Percentiles rank a stretch among this genome's conserved stretches.
Evolutionary conservation across 2,113 vertebrate genomes (phyloP).

Genomic region (Penelope pileata): DNA sequence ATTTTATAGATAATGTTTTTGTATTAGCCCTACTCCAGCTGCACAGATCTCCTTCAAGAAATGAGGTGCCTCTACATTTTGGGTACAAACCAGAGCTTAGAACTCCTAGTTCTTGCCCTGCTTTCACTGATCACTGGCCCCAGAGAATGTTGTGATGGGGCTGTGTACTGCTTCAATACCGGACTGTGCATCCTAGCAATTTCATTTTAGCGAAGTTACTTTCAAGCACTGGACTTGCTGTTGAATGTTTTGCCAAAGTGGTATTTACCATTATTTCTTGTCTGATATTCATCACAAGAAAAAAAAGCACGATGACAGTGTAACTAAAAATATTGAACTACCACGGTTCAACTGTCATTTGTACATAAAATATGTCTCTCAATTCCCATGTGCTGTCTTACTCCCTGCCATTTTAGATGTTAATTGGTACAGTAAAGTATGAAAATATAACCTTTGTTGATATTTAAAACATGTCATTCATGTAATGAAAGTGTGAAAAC

Average conservation of each 20-base stretch:
- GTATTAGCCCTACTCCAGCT: neutral
- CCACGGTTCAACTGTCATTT: neutral
- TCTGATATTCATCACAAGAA: neutral
- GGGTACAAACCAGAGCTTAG: neutral
- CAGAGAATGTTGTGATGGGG: neutral
- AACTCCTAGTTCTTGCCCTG: neutral
- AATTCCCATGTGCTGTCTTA: neutral
- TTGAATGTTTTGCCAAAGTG: neutral
- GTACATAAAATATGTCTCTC: neutral
- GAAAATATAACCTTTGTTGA: neutral
- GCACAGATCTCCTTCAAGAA: neutral
- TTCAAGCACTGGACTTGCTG: neutral
- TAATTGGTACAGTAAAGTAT: slow-evolving; percentile 19
- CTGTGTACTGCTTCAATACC: neutral
- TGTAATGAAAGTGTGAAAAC: neutral
- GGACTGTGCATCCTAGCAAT: neutral
- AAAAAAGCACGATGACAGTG: neutral
- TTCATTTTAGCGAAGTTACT: neutral
- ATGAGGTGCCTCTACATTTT: neutral
- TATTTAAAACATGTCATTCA: neutral
- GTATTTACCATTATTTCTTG: neutral
- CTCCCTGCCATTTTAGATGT: slow-evolving; percentile 7
- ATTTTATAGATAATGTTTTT: neutral
- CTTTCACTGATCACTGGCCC: fast-evolving
- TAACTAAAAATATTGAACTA: neutral